Conservation (phyloP, 2,888 invertebrate genomes). For the Arrhopalites spinosus region DNA sequence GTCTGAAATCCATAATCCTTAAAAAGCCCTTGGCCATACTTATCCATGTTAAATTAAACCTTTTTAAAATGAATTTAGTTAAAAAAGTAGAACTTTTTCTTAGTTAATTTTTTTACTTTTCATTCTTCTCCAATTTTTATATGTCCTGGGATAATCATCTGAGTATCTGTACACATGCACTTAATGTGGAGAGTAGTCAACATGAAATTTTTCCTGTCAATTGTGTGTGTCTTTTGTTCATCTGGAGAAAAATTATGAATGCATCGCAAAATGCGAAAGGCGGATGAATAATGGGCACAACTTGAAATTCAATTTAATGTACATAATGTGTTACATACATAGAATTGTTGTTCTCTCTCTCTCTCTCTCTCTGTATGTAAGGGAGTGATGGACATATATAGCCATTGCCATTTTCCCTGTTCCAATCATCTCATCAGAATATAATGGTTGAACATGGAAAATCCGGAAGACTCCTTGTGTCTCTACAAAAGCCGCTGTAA, state of each 20-base stretch:
- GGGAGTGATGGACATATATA: neutral
- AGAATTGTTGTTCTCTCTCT: too few species aligned
- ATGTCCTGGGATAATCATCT: neutral
- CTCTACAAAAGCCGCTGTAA: constrained; percentile 5
- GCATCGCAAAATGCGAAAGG: constrained; percentile 37
- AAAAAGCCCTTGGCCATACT: constrained; percentile 42
- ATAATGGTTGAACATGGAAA: neutral
- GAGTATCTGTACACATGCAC: neutral
- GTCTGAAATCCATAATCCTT: constrained; percentile 40
- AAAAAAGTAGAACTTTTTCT: constrained; percentile 16
- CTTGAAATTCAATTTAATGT: neutral
- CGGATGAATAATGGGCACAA: constrained; percentile 17
- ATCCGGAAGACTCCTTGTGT: constrained; percentile 15
- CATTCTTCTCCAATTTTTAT: neutral
- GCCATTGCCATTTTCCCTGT: constrained; percentile 28
- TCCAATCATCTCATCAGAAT: neutral
- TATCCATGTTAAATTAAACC: constrained; percentile 40
- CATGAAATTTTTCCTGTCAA: neutral
- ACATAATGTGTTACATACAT: too few species aligned
- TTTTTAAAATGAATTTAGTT: constrained; percentile 18
- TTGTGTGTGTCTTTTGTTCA: constrained; percentile 28
- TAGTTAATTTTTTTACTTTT: neutral
- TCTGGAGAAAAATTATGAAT: constrained; percentile 30
- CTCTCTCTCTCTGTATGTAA: neutral
- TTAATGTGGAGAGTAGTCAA: neutral